Conservation (phyloP, 2,113 vertebrate species). For the Apus apus region DNA sequence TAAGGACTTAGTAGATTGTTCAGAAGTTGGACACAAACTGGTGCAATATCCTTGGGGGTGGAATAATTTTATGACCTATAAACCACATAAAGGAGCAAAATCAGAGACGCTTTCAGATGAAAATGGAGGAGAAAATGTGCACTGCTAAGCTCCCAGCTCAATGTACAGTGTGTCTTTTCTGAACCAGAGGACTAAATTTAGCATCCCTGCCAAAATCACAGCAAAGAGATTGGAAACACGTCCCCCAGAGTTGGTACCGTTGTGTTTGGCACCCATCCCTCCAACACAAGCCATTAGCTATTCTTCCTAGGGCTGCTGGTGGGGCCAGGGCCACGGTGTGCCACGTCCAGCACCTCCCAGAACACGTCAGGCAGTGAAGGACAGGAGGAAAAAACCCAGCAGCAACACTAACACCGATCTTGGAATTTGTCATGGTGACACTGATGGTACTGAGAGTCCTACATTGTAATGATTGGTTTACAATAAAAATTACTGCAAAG, state of each 20-base stretch:
- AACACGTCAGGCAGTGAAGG: not conserved
- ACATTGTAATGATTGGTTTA: constrained; percentile 45
- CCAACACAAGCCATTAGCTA: not conserved
- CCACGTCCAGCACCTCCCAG: not conserved
- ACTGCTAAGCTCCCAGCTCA: not conserved
- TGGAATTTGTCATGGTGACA: constrained; percentile 57
- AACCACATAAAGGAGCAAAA: not conserved
- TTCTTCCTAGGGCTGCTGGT: not conserved
- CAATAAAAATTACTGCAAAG: constrained; percentile 51
- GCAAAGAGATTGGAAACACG: not conserved
- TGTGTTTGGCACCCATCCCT: not conserved
- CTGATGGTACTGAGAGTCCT: constrained; percentile 32
- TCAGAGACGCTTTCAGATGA: not conserved
- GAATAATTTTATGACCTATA: constrained; percentile 8
- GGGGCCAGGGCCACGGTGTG: not conserved
- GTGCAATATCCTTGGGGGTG: not conserved
- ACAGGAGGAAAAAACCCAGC: not conserved
- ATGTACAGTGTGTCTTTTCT: not conserved
- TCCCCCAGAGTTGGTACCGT: not conserved
- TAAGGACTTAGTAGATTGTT: not conserved
- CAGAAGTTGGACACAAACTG: not conserved
- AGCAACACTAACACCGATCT: not conserved
- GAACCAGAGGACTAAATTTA: not conserved
- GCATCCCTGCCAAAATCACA: constrained; percentile 9
- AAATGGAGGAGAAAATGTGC: not conserved